A percentile compares a stretch with the other conserved stretches of the same genome.
phyloP scores from a whole-genome alignment of 2,797 vertebrate genomes.

The Hephaestus fuliginosus region DNA sequence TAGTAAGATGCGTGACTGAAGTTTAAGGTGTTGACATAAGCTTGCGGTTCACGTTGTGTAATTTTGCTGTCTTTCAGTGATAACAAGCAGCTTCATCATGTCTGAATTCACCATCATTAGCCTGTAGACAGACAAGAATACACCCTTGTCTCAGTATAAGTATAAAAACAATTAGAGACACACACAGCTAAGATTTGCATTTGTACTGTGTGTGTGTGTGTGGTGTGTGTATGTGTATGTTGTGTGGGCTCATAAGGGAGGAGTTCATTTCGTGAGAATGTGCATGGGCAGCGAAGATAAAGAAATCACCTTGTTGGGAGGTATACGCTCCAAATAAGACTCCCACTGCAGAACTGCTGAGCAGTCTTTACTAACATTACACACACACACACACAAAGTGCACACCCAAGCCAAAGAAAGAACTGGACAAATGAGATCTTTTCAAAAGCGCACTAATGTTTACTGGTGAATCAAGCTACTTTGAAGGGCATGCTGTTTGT shows the following conservation, averaged over 20 bases:
- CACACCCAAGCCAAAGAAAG: not conserved
- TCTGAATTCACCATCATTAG: not conserved
- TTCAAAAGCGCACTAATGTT: not conserved
- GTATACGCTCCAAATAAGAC: slow-evolving; percentile 40
- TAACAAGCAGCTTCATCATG: not conserved
- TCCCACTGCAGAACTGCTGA: slow-evolving; percentile 48
- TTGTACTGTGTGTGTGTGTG: not conserved
- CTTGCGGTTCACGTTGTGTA: no score
- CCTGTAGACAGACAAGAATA: not conserved
- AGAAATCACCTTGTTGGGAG: slow-evolving; percentile 53
- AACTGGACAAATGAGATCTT: not conserved
- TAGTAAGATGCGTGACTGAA: not conserved
- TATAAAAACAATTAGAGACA: not conserved
- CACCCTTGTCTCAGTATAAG: not conserved
- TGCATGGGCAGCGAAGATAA: slow-evolving; percentile 34
- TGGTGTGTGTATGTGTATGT: no score
- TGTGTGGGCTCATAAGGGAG: slow-evolving; percentile 26
- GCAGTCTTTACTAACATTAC: not conserved
- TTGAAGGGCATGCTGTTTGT: not conserved
- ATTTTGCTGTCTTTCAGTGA: not conserved
- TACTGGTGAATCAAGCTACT: not conserved
- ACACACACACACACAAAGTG: slow-evolving; percentile 6
- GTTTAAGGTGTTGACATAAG: not conserved
- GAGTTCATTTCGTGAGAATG: slow-evolving; percentile 47
- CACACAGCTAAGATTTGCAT: not conserved